Conservation (phyloP, 2,888 invertebrate genomes). For the Abrostola tripartita region DNA sequence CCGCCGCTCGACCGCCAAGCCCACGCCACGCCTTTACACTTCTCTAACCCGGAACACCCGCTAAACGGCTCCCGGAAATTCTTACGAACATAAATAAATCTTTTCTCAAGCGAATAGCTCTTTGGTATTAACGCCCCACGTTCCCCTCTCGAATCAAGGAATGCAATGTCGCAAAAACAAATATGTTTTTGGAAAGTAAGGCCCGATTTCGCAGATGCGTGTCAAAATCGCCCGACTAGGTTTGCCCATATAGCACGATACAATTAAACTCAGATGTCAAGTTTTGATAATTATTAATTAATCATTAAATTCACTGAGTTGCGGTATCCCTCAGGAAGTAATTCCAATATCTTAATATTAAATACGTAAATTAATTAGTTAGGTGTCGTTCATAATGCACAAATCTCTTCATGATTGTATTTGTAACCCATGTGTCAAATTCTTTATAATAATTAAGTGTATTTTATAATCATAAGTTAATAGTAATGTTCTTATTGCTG, state of each 20-base stretch:
- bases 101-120: conserved; percentile 81
- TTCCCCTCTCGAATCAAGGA: conserved; percentile 77
- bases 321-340: conserved; percentile 88
- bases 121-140: conserved; percentile 81
- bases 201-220: conserved; percentile 85
- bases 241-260: conserved; percentile 86
- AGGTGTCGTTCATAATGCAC: conserved; percentile 73
- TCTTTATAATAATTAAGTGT: conserved; percentile 76
- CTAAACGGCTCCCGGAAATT: conserved; percentile 82
- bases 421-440: conserved; percentile 86
- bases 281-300: conserved; percentile 59
- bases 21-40: conserved; percentile 69
- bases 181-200: conserved; percentile 60
- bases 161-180: conserved; percentile 85
- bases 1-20: conserved; percentile 57
- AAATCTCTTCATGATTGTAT: conserved; percentile 73
- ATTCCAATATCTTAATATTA: conserved; percentile 77
- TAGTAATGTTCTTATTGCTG: conserved; percentile 86
- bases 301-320: conserved; percentile 63
- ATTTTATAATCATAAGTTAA: conserved; percentile 78
- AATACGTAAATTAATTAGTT: conserved; percentile 71
- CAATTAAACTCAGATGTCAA: conserved; percentile 69
- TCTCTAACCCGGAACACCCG: conserved; percentile 78
- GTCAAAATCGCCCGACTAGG: conserved; percentile 84
- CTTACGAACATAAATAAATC: conserved; percentile 84